Evolutionary conservation across 2,888 invertebrate genomes (phyloP), one percentile per base, ranked within the genome.

Genomic region (Parnassius glacialis): DNA sequence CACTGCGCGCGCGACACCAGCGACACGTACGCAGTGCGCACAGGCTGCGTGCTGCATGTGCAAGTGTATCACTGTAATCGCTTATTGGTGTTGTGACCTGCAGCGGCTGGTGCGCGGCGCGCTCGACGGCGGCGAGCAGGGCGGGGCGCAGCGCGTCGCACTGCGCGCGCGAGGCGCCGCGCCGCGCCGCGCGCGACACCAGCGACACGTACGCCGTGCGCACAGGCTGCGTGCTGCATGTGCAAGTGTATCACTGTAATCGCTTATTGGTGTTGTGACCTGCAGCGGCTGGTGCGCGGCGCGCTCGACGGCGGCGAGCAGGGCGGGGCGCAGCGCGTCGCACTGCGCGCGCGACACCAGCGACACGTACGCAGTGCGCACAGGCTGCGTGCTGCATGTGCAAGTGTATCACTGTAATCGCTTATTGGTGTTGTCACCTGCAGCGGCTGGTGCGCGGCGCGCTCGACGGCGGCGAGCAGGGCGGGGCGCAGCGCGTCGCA

Each of bases 221-320:
- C 16, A 98, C 96, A 10, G n/a, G n/a, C n/a, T n/a, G n/a, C n/a
- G n/a, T n/a, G n/a, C n/a, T n/a, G 16, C 16, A 16, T 16, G 16
- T 16, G 16, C 1, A 16, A 16, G 16, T 16, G 16, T 16, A 16
- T 16, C 1, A 16, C 1, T 16, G 16, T 16, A 16, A 16, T 16
- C 16, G 16, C 1, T 1, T 16, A 16, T 16, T 16, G 16, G 16
- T 16, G 16, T 1, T 1, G 50, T 52, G 59, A 93, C 93, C 90
- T 96, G 96, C 1, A 94, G 90, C 0, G 96, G 94, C 79, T 97
- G 97, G 67, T 94, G 94, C 13, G 90, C 86, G 10, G 97, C 97
- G 74, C 94, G 95, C 70, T 96, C 96, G 41, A 97, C 93, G 5
- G 95, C 93, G 77, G 94, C 94, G 20, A 16, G 16, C 16, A 16